Evolutionary conservation across 2,113 vertebrate species (phyloP).

Genomic region (Clarias gariepinus): DNA sequence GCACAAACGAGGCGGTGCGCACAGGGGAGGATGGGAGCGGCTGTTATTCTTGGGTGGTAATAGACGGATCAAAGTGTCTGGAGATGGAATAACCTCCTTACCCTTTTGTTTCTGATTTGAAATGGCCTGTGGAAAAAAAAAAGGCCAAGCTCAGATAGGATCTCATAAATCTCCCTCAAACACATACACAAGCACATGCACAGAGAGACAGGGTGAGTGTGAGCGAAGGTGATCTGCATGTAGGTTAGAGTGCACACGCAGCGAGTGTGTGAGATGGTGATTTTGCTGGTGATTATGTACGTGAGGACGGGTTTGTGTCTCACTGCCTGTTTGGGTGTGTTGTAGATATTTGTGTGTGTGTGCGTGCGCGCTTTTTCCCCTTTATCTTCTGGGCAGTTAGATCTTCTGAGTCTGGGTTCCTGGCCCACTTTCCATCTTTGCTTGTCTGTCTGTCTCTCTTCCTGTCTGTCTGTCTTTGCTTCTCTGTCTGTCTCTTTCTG

Average conservation of each 20-base stretch:
- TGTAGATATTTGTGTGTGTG: constrained; percentile 46
- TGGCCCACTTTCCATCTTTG: no score
- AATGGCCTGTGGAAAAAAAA: constrained; percentile 59
- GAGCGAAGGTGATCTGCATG: constrained; percentile 11
- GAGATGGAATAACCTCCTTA: constrained; percentile 69
- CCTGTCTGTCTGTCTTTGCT: no score
- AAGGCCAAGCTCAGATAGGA: constrained; percentile 24
- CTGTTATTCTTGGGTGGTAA: constrained; percentile 60
- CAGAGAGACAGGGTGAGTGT: not conserved
- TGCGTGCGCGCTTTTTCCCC: constrained; percentile 47
- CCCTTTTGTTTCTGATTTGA: constrained; percentile 67
- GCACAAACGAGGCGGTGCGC: constrained; percentile 62
- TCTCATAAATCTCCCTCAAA: constrained; percentile 42
- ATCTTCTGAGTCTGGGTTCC: no score
- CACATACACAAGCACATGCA: not conserved
- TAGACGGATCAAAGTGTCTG: constrained; percentile 61
- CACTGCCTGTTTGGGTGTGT: constrained; percentile 36
- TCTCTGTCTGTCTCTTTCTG: no score
- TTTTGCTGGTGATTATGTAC: not conserved
- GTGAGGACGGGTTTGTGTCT: constrained; percentile 19
- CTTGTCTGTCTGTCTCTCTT: no score
- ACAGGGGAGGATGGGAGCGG: constrained; percentile 61
- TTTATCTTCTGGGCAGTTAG: no score
- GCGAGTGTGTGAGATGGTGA: not conserved
- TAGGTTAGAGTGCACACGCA: not conserved